Evolutionary conservation across 2,888 invertebrate genomes (phyloP), one percentile per base, ranked within the genome.

Genomic region (Dryadula phaetusa): DNA sequence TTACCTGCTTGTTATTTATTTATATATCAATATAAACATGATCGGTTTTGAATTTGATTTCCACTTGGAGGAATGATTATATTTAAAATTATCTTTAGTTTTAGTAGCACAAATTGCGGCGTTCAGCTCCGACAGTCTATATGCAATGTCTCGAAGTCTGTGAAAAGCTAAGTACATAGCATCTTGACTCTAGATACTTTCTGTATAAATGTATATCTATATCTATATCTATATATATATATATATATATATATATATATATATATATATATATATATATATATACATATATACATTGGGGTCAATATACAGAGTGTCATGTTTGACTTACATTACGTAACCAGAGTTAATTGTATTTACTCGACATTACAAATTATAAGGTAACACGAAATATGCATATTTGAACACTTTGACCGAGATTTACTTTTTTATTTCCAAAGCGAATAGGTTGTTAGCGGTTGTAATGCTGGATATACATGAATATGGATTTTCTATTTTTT

Each of bases 351-450:
- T 58, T 58, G 6, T 64, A 56, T 64, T 56, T 64, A 56, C 25
- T 46, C 12, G 34, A 16, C 32, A 47, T 12, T 61, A 66, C 58
- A 67, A 67, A 58, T 63, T 58, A 54, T 63, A 58, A 54, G 25
- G 53, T 40, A 62, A 37, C 53, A 62, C 61, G 61, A 34, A 18
- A 62, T 52, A 58, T 66, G 42, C 52, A 67, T 63, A 54, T 46
- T 62, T 49, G 34, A 67, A 58, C 53, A 58, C 40, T 62, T n/a
- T 67, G 62, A 63, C 62, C 67, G 62, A 67, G 52, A 47, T 63
- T 67, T 32, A 49, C 56, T 62, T 67, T 28, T 62, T 67, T 67
- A 62, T 62, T 67, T 52, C 18, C 42, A 63, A 63, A 49, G 49
- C 34, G 40, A 20, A 56, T 32, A 46, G 40, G n/a, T n/a, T n/a